phyloP scores from a whole-genome alignment of 2,797 vertebrate species.

The Sebastes diaconus region DNA sequence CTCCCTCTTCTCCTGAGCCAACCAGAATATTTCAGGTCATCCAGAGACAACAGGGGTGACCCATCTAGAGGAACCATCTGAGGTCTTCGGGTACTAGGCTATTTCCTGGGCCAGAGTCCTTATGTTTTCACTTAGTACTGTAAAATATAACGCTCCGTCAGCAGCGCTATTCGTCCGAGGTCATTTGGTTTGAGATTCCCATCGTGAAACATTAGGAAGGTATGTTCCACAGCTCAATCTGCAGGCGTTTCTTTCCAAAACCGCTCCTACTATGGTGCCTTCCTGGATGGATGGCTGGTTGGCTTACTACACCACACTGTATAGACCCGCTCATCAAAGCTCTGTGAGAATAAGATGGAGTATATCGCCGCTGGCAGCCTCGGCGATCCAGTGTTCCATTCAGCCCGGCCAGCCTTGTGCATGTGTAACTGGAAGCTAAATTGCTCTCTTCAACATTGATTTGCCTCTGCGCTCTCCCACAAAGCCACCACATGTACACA shows the following conservation, averaged over 20 bases:
- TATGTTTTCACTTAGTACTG: conserved; percentile 64
- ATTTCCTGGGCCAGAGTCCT: conserved; percentile 39
- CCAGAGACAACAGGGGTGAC: conserved; percentile 49
- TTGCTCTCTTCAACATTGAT: conserved; percentile 69
- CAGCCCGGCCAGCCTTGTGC: conserved; percentile 54
- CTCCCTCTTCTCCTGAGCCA: background rate
- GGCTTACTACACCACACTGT: conserved; percentile 44
- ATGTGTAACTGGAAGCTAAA: conserved; percentile 72
- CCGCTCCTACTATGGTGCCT: conserved; percentile 65
- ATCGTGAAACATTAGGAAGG: conserved; percentile 73
- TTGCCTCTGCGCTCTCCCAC: conserved; percentile 64
- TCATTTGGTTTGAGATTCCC: conserved; percentile 65
- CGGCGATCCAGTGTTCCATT: conserved; percentile 63
- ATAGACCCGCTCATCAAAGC: conserved; percentile 65
- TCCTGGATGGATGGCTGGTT: conserved; percentile 57
- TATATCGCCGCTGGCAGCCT: conserved; percentile 55
- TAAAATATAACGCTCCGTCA: conserved; percentile 66
- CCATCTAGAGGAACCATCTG: conserved; percentile 38
- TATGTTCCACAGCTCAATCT: conserved; percentile 73
- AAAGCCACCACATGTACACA: conserved; percentile 61
- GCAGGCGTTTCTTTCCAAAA: conserved; percentile 68
- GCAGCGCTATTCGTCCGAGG: conserved; percentile 54
- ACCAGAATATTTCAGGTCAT: conserved; percentile 19
- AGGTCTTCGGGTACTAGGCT: conserved; percentile 24
- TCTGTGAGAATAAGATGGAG: conserved; percentile 58